Conservation (phyloP, 2,888 invertebrate genomes). For the Andrena bicolor region DNA sequence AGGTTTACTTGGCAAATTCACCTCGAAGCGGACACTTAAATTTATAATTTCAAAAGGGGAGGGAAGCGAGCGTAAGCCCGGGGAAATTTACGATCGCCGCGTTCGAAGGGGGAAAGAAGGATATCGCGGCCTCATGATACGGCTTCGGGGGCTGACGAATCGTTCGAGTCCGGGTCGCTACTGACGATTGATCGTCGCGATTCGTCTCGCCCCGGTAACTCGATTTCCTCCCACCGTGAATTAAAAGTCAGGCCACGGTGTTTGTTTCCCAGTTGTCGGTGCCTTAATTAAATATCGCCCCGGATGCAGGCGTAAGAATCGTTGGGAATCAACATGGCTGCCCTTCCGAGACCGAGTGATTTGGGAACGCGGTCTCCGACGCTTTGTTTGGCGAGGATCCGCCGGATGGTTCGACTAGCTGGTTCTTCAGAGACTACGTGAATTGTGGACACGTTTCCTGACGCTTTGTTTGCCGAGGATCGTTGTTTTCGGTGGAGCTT, state of each 20-base stretch:
- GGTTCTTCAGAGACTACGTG: too few species aligned
- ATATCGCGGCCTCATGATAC: neutral
- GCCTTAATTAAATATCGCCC: constrained; percentile 20
- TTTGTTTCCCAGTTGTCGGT: neutral
- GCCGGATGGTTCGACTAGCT: too few species aligned
- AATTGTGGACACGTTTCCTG: neutral
- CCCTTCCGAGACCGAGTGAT: neutral
- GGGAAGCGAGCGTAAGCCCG: neutral
- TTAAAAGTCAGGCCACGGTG: constrained; percentile 1
- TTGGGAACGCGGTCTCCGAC: neutral
- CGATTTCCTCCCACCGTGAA: neutral
- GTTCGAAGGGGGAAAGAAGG: neutral
- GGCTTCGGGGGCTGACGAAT: constrained; percentile 6
- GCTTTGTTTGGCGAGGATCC: neutral
- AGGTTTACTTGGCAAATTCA: neutral
- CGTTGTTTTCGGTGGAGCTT: neutral
- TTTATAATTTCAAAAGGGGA: neutral
- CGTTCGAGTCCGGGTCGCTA: neutral
- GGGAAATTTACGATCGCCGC: neutral
- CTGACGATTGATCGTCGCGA: constrained; percentile 18
- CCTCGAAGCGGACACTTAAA: neutral
- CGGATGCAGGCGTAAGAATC: neutral
- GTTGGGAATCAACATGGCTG: neutral
- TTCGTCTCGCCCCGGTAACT: constrained; percentile 11
- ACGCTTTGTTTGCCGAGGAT: neutral